Evolutionary conservation across 2,113 vertebrate species (phyloP).

Genomic region (Elaphurus davidianus): DNA sequence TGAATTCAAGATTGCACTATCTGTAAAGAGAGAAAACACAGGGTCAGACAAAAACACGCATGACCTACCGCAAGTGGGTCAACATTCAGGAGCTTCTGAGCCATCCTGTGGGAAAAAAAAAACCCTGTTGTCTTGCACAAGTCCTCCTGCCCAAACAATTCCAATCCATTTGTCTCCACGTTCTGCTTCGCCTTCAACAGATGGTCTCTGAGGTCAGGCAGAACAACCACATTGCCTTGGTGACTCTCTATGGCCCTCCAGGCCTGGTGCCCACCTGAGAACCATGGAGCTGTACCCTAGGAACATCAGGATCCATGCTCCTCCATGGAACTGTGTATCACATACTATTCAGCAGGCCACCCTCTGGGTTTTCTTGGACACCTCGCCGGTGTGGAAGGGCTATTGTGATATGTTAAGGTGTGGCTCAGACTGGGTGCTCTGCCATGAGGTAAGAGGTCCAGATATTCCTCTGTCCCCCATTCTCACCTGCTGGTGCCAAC

Average conservation of each 20-base stretch:
- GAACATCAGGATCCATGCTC: conserved; percentile 78
- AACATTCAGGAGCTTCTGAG: conserved; percentile 95
- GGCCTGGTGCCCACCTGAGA: conserved; percentile 86
- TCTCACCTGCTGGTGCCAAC: conserved; percentile 64
- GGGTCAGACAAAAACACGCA: conserved; percentile 91
- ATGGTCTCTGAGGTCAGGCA: conserved; percentile 99
- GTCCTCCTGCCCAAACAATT: conserved; percentile 98
- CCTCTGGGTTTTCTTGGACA: conserved; percentile 74
- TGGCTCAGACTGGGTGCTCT: conserved; percentile 57
- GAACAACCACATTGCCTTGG: conserved; percentile 99
- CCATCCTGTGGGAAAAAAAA: conserved; percentile 89
- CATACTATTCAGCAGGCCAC: conserved; percentile 85
- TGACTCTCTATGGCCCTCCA: conserved; percentile 93
- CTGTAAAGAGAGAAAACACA: conserved; percentile 91
- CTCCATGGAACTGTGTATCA: conserved; percentile 73
- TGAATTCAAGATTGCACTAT: conserved; percentile 97
- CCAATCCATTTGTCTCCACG: conserved; percentile 97
- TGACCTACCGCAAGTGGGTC: conserved; percentile 98
- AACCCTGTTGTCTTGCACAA: conserved; percentile 98
- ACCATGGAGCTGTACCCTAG: conserved; percentile 86
- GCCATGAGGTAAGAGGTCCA: neutral
- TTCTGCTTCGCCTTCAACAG: conserved; percentile 98
- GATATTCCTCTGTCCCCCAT: conserved; percentile 33
- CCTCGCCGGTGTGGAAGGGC: conserved; percentile 46
- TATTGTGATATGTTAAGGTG: conserved; percentile 27